Evolutionary conservation across 2,797 vertebrate genomes (phyloP), one percentile per base, ranked within the genome.

Genomic region (Crenichthys baileyi): DNA sequence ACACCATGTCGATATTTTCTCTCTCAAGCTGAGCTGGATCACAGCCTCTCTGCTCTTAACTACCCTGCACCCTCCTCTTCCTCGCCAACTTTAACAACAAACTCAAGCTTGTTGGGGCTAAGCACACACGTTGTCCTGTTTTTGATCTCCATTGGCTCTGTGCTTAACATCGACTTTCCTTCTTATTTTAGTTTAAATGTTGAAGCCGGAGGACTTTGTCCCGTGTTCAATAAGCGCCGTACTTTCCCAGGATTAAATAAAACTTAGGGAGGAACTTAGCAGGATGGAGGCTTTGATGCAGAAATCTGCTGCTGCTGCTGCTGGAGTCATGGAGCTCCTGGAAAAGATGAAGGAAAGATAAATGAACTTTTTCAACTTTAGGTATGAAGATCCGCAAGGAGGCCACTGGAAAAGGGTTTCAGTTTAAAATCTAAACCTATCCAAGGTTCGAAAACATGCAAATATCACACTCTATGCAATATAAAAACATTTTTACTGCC

Each of bases 31-130:
- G 91, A 90, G 88, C 84, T 83, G 87, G 89, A 90, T 91, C 88
- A 85, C 89, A 85, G 85, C 85, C 78, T 73, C 84, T 84, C 87
- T 93, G 87, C 90, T 90, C 90, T 91, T 93, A 91, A 91, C 88
- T 88, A 88, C 46, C 83, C 87, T 36, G 9, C 63, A 12, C 20
- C 63, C 63, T 41, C 75, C 79, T 78, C 80, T 79, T 83, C 67
- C 41, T 79, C 83, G 63, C 73, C 73, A 85, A 87, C 85, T 85
- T 83, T 46, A 79, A 74, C 74, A 85, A 81, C 86, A 83, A 88
- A 87, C 86, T 87, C 20, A 16, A 39, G 75, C 89, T 79, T 85
- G 91, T 91, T 50, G 0, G 79, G 50, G 72, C 85, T 91, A 90
- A 92, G 88, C 85, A 83, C 87, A 87, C 85, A 87, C 77, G 81